phyloP scores from a whole-genome alignment of 2,888 invertebrate species.

The Junonia oenone region DNA sequence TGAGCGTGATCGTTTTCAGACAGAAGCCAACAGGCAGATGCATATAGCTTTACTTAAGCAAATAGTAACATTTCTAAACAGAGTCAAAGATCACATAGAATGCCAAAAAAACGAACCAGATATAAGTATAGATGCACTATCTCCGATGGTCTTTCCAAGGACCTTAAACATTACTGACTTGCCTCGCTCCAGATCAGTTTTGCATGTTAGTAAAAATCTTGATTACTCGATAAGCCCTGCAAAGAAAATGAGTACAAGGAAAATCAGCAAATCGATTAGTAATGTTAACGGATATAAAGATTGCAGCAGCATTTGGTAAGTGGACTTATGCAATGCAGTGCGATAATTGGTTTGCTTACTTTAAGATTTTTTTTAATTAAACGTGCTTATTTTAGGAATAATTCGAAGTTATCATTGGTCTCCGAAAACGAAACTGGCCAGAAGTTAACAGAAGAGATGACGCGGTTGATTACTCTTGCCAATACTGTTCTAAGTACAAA shows the following conservation, averaged over 20 bases:
- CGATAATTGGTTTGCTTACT: not conserved
- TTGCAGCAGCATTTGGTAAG: slow-evolving; percentile 53
- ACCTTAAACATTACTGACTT: slow-evolving; percentile 52
- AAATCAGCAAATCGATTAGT: slow-evolving; percentile 69
- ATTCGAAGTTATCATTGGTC: slow-evolving; percentile 56
- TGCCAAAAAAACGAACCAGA: slow-evolving; percentile 46
- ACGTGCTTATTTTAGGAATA: slow-evolving; percentile 49
- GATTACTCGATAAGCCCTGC: slow-evolving; percentile 49
- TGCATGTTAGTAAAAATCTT: slow-evolving; percentile 59
- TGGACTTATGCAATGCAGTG: slow-evolving; percentile 15
- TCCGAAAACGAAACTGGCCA: slow-evolving; percentile 52
- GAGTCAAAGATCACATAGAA: slow-evolving; percentile 83
- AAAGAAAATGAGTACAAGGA: slow-evolving; percentile 58
- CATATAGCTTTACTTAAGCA: slow-evolving; percentile 86
- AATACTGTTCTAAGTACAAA: slow-evolving; percentile 69
- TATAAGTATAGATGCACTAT: slow-evolving; percentile 37
- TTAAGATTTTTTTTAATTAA: slow-evolving; percentile 1
- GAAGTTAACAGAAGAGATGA: slow-evolving; percentile 67
- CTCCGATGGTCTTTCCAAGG: slow-evolving; percentile 37
- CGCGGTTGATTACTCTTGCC: slow-evolving; percentile 71
- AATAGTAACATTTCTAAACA: slow-evolving; percentile 83
- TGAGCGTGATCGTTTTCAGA: slow-evolving; percentile 70
- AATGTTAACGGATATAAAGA: slow-evolving; percentile 67
- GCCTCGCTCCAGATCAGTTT: slow-evolving; percentile 63
- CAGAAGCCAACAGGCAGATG: slow-evolving; percentile 85